Conservation (phyloP, 2,797 vertebrate species). For the Nasua narica region DNA sequence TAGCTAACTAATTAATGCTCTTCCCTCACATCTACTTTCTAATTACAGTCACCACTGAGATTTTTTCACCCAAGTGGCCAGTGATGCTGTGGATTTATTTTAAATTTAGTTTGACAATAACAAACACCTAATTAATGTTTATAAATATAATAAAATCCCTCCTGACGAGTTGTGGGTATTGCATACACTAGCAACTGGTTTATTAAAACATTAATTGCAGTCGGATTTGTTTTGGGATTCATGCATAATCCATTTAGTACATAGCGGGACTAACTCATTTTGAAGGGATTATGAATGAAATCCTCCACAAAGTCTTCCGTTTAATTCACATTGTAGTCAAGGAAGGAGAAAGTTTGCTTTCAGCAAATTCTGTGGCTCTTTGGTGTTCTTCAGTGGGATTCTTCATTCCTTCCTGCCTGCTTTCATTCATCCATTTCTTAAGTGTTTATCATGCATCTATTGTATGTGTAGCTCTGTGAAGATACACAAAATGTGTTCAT, state of each 20-base stretch:
- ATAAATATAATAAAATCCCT: conserved; percentile 86
- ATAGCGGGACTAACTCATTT: conserved; percentile 85
- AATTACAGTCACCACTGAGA: conserved; percentile 86
- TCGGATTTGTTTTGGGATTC: conserved; percentile 86
- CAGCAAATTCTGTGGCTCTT: conserved; percentile 53
- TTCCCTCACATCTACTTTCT: conserved; percentile 86
- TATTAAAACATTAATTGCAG: conserved; percentile 88
- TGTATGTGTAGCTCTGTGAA: not conserved
- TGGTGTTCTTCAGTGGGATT: not conserved
- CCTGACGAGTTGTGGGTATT: conserved; percentile 83
- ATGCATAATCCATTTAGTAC: conserved; percentile 87
- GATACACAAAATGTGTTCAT: not conserved
- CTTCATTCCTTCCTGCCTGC: not conserved
- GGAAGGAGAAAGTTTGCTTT: conserved; percentile 62
- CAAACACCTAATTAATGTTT: conserved; percentile 89
- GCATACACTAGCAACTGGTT: conserved; percentile 82
- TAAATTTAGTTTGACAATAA: conserved; percentile 87
- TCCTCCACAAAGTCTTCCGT: conserved; percentile 80
- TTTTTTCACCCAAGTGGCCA: conserved; percentile 87
- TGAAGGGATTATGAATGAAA: conserved; percentile 86
- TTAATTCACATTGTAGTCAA: conserved; percentile 69
- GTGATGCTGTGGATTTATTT: conserved; percentile 85
- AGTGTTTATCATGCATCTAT: not conserved
- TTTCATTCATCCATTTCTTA: not conserved
- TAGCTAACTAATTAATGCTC: conserved; percentile 86